Evolutionary conservation across 2,113 vertebrate genomes (phyloP).

Genomic region (Rhodinocichla rosea): DNA sequence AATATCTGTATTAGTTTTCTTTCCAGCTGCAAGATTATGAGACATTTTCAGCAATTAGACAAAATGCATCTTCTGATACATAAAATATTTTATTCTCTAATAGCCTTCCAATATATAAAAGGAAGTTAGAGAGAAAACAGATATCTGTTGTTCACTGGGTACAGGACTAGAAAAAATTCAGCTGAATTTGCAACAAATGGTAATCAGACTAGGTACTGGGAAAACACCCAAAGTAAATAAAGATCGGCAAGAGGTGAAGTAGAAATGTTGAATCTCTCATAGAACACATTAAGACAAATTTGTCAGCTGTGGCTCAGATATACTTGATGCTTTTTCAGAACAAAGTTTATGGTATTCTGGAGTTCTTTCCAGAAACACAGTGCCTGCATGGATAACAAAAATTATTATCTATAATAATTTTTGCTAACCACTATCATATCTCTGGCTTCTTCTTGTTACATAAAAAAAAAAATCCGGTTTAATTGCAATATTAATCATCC

Average conservation of each 20-base stretch:
- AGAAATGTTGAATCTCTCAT: not conserved
- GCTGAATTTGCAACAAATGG: not conserved
- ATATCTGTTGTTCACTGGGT: not conserved
- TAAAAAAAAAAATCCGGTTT: not conserved
- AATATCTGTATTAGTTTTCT: not conserved
- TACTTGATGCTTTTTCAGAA: not conserved
- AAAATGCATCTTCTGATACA: not conserved
- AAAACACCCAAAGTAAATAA: not conserved
- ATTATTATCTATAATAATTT: not conserved
- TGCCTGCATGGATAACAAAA: not conserved
- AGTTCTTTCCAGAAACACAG: not conserved
- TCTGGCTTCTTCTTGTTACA: not conserved
- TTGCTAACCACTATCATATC: not conserved
- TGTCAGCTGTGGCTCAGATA: not conserved
- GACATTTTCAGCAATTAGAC: not conserved
- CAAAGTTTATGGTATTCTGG: not conserved
- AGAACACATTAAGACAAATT: not conserved
- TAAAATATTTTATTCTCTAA: not conserved
- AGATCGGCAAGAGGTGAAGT: not conserved
- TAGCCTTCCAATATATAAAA: not conserved
- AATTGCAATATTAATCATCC: not conserved
- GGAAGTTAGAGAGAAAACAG: not conserved
- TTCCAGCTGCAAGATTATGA: not conserved
- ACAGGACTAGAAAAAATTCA: not conserved
- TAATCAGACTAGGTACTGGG: not conserved